Conservation (phyloP, 92 coral and sea anemone genomes). For the Porites rus region DNA sequence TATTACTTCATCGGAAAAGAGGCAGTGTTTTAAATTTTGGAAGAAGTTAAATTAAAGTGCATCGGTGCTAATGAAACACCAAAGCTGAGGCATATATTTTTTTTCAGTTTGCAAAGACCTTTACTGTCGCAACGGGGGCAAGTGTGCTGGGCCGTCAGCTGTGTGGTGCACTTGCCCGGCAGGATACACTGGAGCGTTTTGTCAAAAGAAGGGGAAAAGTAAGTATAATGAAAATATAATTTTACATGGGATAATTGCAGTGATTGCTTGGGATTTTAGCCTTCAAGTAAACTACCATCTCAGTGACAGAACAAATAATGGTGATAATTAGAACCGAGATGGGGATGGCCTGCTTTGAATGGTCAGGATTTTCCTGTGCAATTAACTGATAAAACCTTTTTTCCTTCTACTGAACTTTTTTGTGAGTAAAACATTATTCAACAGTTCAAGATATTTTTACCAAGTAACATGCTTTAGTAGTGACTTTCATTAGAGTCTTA, state of each 20-base stretch:
- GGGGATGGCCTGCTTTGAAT: too few relatives aligned
- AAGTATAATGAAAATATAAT: not conserved
- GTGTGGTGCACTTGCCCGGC: conserved; percentile 63
- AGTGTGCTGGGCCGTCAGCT: conserved; percentile 66
- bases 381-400: too few relatives aligned
- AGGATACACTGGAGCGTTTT: conserved; percentile 72
- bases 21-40: not conserved
- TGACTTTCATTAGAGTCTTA: not conserved
- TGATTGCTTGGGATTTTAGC: too few relatives aligned
- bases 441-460: not conserved
- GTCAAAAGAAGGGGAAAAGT: conserved; percentile 23
- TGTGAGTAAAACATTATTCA: too few relatives aligned
- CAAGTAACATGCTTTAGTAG: not conserved
- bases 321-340: too few relatives aligned
- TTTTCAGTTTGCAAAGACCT: conserved; percentile 64
- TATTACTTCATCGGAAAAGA: too few relatives aligned
- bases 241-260: too few relatives aligned
- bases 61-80: not conserved
- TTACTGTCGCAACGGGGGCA: conserved; percentile 83
- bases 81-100: not conserved
- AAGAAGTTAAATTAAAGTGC: not conserved
- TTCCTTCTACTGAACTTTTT: too few relatives aligned
- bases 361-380: too few relatives aligned
- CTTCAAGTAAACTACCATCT: too few relatives aligned
- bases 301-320: too few relatives aligned